Evolutionary conservation across 1,140 invertebrate genomes (phyloP).

Genomic region (Drepana arcuata): DNA sequence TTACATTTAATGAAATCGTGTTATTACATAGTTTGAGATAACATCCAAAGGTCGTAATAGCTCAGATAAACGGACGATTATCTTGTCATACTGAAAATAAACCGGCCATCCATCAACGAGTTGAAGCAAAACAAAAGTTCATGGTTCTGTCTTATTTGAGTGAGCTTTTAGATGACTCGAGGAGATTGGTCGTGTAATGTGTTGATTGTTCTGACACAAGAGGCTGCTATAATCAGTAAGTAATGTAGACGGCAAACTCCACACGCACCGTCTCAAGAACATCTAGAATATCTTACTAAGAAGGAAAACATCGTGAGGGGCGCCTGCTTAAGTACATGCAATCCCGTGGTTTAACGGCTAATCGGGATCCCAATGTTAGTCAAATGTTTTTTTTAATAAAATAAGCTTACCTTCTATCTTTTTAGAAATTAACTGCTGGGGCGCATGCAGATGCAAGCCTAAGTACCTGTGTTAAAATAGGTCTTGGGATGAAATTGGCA

Average conservation of each 20-base stretch:
- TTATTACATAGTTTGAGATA: slow-evolving; percentile 10
- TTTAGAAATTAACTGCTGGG: slow-evolving; percentile 73
- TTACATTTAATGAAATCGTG: slow-evolving; percentile 11
- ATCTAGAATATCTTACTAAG: too few relatives aligned
- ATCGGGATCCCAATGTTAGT: too few relatives aligned
- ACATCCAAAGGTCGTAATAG: slow-evolving; percentile 14
- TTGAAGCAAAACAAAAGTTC: slow-evolving; percentile 15
- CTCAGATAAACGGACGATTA: too few relatives aligned
- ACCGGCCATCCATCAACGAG: slow-evolving; percentile 18
- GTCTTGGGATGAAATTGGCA: background rate
- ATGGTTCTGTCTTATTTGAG: slow-evolving; percentile 13
- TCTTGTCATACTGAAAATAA: slow-evolving; percentile 21
- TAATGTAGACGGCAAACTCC: too few relatives aligned
- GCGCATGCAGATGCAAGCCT: slow-evolving; percentile 68
- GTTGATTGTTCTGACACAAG: too few relatives aligned
- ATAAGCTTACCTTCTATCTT: slow-evolving; percentile 76
- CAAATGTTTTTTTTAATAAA: background rate
- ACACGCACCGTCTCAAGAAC: too few relatives aligned
- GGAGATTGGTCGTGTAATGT: too few relatives aligned
- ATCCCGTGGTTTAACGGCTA: too few relatives aligned
- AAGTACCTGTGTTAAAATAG: slow-evolving; percentile 65
- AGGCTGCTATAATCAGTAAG: too few relatives aligned
- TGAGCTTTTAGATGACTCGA: too few relatives aligned
- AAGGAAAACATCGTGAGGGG: too few relatives aligned
- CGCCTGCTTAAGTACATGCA: too few relatives aligned